A percentile compares a stretch with the other conserved stretches of the same genome.
Conservation (phyloP, 2,888 invertebrate genomes). For the Incurvaria masculella region DNA sequence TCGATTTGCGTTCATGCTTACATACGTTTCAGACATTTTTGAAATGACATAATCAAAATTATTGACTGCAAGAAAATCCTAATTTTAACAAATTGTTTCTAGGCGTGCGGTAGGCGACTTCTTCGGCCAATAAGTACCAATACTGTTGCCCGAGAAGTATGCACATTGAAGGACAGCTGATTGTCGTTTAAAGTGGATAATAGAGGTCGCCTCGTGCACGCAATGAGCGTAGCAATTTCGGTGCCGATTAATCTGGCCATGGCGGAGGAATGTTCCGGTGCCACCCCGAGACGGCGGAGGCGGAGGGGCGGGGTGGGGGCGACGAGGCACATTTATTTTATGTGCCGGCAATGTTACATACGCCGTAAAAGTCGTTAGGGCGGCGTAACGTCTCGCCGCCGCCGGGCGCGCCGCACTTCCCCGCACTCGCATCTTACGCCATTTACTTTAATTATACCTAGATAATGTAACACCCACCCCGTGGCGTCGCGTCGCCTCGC, state of each 20-base stretch:
- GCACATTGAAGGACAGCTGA: too few relatives aligned
- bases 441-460: conserved; percentile 47
- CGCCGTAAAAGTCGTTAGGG: conserved; percentile 57
- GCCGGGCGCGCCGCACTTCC: conserved; percentile 34
- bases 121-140: too few relatives aligned
- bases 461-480: conserved; percentile 29
- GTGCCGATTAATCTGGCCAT: conserved; percentile 45
- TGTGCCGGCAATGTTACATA: conserved; percentile 55
- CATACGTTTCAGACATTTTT: too few relatives aligned
- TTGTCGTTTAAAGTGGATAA: too few relatives aligned
- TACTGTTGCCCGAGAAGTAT: too few relatives aligned
- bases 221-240: neutral
- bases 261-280: neutral
- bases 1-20: too few relatives aligned
- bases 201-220: too few relatives aligned
- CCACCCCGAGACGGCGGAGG: neutral
- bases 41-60: too few relatives aligned
- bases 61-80: too few relatives aligned
- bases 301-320: conserved; percentile 20
- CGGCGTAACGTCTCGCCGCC: conserved; percentile 50
- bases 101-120: too few relatives aligned
- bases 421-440: neutral
- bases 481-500: neutral
- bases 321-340: conserved; percentile 52
- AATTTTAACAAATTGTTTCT: too few relatives aligned